phyloP scores from a whole-genome alignment of 1,140 invertebrate genomes.

The Lysiphlebus fabarum region DNA sequence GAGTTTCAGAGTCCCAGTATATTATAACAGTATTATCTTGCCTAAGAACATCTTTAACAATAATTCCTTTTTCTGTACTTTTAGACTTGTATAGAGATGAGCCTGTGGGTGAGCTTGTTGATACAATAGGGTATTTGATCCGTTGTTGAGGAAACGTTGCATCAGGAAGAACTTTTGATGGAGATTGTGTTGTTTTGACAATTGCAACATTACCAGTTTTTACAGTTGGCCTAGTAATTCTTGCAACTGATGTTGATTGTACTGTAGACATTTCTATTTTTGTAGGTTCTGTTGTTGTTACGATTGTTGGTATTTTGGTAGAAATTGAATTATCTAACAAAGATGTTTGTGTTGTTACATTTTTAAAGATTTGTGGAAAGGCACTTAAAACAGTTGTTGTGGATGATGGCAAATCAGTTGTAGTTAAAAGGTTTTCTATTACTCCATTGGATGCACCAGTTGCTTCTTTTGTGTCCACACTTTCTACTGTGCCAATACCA shows the following conservation, averaged over 20 bases:
- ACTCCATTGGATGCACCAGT: slow-evolving; percentile 40
- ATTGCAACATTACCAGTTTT: slow-evolving; percentile 52
- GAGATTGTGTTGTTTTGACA: slow-evolving; percentile 44
- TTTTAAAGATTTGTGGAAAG: slow-evolving; percentile 31
- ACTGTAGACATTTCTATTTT: slow-evolving; percentile 31
- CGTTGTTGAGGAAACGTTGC: slow-evolving; percentile 44
- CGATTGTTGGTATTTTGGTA: no score
- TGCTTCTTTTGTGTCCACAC: slow-evolving; percentile 55
- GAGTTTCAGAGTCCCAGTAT: slow-evolving; percentile 83
- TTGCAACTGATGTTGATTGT: slow-evolving; percentile 35
- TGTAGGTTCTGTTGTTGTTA: slow-evolving; percentile 31
- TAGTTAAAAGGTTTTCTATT: slow-evolving; percentile 32
- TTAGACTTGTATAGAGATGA: slow-evolving; percentile 60
- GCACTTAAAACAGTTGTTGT: slow-evolving; percentile 36
- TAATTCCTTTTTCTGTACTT: slow-evolving; percentile 70
- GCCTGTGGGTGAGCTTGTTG: slow-evolving; percentile 56
- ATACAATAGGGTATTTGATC: slow-evolving; percentile 66
- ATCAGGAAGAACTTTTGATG: slow-evolving; percentile 40
- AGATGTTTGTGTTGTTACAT: slow-evolving; percentile 28
- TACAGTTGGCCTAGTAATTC: slow-evolving; percentile 38
- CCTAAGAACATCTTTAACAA: slow-evolving; percentile 79
- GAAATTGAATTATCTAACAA: slow-evolving; percentile 37
- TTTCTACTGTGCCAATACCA: slow-evolving; percentile 59
- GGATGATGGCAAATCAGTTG: slow-evolving; percentile 36
- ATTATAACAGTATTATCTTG: slow-evolving; percentile 86